These are phyloP conservation scores for Henricia sp. DNA, from an alignment of 53 echinoderm and acorn worm species.

Conservation along the genomic window DNA sequence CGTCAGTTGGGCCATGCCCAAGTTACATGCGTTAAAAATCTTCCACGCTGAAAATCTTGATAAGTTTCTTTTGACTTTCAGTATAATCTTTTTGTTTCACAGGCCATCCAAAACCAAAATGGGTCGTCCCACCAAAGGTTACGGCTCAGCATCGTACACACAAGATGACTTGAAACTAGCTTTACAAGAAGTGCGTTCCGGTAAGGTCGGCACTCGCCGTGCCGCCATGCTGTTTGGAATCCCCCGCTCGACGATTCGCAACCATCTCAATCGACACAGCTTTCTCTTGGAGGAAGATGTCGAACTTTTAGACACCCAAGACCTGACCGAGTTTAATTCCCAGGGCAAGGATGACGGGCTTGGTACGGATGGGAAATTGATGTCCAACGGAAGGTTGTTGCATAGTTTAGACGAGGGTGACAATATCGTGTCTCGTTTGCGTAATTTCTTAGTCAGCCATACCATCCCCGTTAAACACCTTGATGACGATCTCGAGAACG, in stretches of 20 bases:
- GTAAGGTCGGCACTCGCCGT: constrained; percentile 92
- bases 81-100: not conserved
- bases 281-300: constrained; percentile 62
- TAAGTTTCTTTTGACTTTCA: not conserved
- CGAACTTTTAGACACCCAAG: constrained; percentile 43
- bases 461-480: constrained; percentile 78
- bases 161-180: constrained; percentile 95
- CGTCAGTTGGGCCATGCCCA: too few relatives aligned
- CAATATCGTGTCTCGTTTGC: constrained; percentile 80
- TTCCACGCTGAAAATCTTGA: not conserved
- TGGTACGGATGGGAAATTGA: constrained; percentile 11
- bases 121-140: constrained; percentile 65
- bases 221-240: constrained; percentile 98
- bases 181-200: constrained; percentile 85
- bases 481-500: constrained; percentile 79
- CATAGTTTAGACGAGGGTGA: constrained; percentile 65
- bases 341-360: constrained; percentile 38
- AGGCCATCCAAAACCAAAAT: constrained; percentile 72
- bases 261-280: constrained; percentile 94
- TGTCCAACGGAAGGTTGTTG: constrained; percentile 22
- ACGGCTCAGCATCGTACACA: constrained; percentile 90
- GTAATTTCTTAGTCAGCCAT: constrained; percentile 84
- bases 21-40: too few relatives aligned
- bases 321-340: constrained; percentile 23
- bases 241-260: constrained; percentile 98